Percentiles rank a stretch among this genome's conserved stretches.
Conservation (phyloP, 2,113 vertebrate genomes). For the Chlamydotis undulata region DNA sequence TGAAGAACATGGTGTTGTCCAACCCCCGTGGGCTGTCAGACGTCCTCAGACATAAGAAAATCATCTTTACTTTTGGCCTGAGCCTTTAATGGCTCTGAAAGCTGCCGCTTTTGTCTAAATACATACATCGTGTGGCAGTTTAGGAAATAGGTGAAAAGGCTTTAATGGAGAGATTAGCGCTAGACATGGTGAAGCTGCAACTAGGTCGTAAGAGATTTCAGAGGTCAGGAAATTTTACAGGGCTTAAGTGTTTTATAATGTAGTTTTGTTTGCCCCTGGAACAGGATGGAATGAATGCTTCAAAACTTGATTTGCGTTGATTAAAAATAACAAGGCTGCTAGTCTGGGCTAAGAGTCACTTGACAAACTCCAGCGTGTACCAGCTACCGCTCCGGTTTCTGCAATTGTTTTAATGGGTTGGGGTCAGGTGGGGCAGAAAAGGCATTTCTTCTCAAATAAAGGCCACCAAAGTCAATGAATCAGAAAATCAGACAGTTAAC, state of each 20-base stretch:
- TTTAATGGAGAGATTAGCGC: slow-evolving; percentile 83
- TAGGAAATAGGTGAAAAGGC: slow-evolving; percentile 73
- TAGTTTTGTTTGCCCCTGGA: slow-evolving; percentile 61
- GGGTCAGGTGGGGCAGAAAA: not conserved
- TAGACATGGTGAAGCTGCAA: slow-evolving; percentile 48
- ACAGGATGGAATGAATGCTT: slow-evolving; percentile 65
- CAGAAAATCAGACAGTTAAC: slow-evolving; percentile 17
- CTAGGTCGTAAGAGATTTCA: slow-evolving; percentile 77
- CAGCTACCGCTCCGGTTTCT: slow-evolving; percentile 49
- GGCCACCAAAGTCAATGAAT: not conserved
- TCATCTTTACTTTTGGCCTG: slow-evolving; percentile 74
- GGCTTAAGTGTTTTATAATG: slow-evolving; percentile 80
- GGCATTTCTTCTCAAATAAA: not conserved
- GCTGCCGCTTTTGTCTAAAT: slow-evolving; percentile 75
- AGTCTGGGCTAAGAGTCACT: slow-evolving; percentile 29
- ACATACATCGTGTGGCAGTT: slow-evolving; percentile 52
- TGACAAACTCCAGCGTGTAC: slow-evolving; percentile 59
- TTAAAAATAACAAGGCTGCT: slow-evolving; percentile 71
- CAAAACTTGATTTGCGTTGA: slow-evolving; percentile 72
- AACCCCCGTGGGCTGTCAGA: slow-evolving; percentile 30
- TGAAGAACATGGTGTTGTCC: slow-evolving; percentile 26
- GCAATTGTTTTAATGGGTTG: slow-evolving; percentile 54
- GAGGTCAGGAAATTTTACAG: slow-evolving; percentile 74
- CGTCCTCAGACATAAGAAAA: slow-evolving; percentile 71
- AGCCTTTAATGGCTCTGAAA: slow-evolving; percentile 84